Percentiles rank a stretch among this genome's conserved stretches.
These are phyloP conservation scores for Cerastis rubricosa DNA, from an alignment of 2,888 invertebrate species.

Conservation along the genomic window DNA sequence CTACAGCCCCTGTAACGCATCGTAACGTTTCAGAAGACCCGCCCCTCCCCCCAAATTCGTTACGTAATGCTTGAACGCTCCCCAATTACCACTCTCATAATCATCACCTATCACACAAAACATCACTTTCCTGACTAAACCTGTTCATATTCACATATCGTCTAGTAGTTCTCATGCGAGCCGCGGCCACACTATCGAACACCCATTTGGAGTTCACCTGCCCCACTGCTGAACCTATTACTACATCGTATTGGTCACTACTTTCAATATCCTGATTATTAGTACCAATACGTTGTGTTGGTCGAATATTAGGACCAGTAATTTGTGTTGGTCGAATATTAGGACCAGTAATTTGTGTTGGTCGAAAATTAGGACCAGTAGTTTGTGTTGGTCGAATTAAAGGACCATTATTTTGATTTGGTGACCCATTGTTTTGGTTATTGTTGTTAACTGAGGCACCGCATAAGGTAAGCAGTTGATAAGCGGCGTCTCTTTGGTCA, in stretches of 20 bases:
- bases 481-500: constrained; percentile 76
- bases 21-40: no score
- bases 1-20: no score
- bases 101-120: constrained; percentile 5
- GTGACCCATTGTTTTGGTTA: constrained; percentile 34
- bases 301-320: constrained; percentile 9
- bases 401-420: constrained; percentile 8
- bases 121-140: constrained; percentile 28
- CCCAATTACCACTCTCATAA: neutral
- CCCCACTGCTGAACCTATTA: constrained; percentile 73
- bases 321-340: constrained; percentile 16
- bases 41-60: no score
- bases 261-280: neutral
- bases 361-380: constrained; percentile 13
- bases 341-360: constrained; percentile 37
- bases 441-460: constrained; percentile 75
- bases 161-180: constrained; percentile 79
- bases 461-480: constrained; percentile 78
- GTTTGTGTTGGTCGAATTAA: neutral
- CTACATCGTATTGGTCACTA: constrained; percentile 70
- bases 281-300: constrained; percentile 28
- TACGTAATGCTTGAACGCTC: neutral
- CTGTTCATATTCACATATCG: constrained; percentile 73
- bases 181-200: constrained; percentile 83
- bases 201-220: constrained; percentile 84